Conservation (phyloP, 1,140 invertebrate genomes). For the Drosophila baimaii region DNA sequence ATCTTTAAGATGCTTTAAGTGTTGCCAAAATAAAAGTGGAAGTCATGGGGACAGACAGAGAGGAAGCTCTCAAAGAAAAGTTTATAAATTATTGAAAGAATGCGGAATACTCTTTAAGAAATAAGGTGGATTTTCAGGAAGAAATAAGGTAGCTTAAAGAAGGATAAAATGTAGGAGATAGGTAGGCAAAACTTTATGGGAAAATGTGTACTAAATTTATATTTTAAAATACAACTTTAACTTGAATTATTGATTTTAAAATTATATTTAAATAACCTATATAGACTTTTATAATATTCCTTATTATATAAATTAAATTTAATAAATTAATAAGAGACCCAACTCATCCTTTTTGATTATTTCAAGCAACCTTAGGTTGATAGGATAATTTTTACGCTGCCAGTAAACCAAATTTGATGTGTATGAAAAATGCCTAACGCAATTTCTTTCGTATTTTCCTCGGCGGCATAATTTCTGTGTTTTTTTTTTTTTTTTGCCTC, state of each 20-base stretch:
- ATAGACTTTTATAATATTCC: background rate
- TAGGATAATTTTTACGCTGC: background rate
- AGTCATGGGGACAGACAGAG: slow-evolving; percentile 10
- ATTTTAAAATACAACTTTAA: background rate
- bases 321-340: too few relatives aligned
- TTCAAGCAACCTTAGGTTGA: background rate
- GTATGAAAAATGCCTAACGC: slow-evolving; percentile 38
- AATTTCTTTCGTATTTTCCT: slow-evolving; percentile 37
- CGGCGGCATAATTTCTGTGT: slow-evolving; percentile 21
- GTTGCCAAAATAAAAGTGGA: slow-evolving; percentile 44
- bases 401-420: slow-evolving; percentile 16
- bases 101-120: slow-evolving; percentile 9
- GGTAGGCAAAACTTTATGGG: background rate
- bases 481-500: slow-evolving; percentile 18
- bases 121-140: background rate
- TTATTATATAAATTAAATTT: too few relatives aligned
- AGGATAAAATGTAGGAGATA: background rate
- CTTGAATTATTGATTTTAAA: background rate
- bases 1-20: slow-evolving; percentile 74
- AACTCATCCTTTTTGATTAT: background rate
- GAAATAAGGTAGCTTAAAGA: background rate
- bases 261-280: background rate
- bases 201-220: too few relatives aligned
- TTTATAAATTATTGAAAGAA: background rate
- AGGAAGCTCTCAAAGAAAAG: background rate